Evolutionary conservation across 2,888 invertebrate species (phyloP).

Genomic region (Rhamnusium bicolor): DNA sequence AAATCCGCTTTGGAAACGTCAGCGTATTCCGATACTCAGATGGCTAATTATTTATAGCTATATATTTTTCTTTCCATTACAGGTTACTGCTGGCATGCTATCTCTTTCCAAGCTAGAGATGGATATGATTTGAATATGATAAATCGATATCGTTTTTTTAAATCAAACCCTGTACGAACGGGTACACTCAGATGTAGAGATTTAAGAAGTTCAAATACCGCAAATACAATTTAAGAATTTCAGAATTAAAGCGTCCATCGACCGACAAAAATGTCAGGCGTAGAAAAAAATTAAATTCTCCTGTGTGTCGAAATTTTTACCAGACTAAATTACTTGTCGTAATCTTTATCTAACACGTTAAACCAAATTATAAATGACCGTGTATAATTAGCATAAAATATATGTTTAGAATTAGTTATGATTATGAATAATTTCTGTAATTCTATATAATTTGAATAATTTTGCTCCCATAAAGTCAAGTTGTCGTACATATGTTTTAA

Average conservation of each 20-base stretch:
- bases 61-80: slow-evolving; percentile 35
- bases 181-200: neutral
- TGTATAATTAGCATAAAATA: slow-evolving; percentile 11
- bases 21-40: slow-evolving; percentile 63
- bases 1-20: slow-evolving; percentile 33
- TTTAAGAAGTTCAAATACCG: neutral
- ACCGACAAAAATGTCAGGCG: neutral
- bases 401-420: neutral
- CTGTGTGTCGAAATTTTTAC: slow-evolving; percentile 7
- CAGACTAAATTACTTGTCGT: slow-evolving; percentile 4
- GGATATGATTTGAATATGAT: slow-evolving; percentile 18
- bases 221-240: neutral
- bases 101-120: neutral
- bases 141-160: slow-evolving; percentile 15
- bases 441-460: slow-evolving; percentile 45
- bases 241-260: neutral
- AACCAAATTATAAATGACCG: neutral
- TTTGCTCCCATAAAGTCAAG: slow-evolving; percentile 35
- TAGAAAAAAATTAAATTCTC: neutral
- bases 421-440: slow-evolving; percentile 27
- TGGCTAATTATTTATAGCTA: slow-evolving; percentile 65
- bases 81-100: neutral
- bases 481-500: slow-evolving; percentile 46
- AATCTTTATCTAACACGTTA: slow-evolving; percentile 23
- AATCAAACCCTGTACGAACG: neutral